Conservation (phyloP, 2,888 invertebrate species). For the Pollenia amentaria region DNA sequence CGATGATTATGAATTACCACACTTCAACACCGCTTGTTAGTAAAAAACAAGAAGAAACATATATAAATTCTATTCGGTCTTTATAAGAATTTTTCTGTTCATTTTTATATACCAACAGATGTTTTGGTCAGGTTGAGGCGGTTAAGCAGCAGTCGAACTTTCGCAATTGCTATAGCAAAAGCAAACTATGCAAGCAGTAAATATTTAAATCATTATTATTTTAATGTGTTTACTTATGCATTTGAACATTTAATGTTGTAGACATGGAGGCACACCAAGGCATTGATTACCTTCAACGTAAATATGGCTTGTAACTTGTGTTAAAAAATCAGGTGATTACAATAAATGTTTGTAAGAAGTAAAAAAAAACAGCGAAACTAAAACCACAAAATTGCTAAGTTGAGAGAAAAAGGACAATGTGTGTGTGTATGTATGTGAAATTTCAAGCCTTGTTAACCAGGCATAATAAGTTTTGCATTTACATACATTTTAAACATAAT, state of each 20-base stretch:
- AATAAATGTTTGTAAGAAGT: slow-evolving; percentile 25
- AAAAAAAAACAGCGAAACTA: slow-evolving; percentile 7
- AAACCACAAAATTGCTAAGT: slow-evolving; percentile 34
- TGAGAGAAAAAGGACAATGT: slow-evolving; percentile 28
- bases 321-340: slow-evolving; percentile 59
- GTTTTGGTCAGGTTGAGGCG: background rate
- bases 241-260: slow-evolving; percentile 30
- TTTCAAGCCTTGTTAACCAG: slow-evolving; percentile 53
- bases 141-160: background rate
- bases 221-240: background rate
- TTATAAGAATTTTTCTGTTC: slow-evolving; percentile 3
- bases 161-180: background rate
- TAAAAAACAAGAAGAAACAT: slow-evolving; percentile 12
- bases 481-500: slow-evolving; percentile 15
- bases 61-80: slow-evolving; percentile 42
- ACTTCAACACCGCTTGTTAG: slow-evolving; percentile 67
- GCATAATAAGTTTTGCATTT: slow-evolving; percentile 24
- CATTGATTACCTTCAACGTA: background rate
- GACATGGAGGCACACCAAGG: background rate
- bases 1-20: slow-evolving; percentile 72
- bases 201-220: slow-evolving; percentile 44
- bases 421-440: background rate
- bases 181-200: slow-evolving; percentile 8
- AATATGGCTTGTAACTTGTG: slow-evolving; percentile 27
- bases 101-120: slow-evolving; percentile 13